These are phyloP conservation scores for Sardina pilchardus DNA, from an alignment of 2,113 vertebrate genomes.

Conservation along the genomic window DNA sequence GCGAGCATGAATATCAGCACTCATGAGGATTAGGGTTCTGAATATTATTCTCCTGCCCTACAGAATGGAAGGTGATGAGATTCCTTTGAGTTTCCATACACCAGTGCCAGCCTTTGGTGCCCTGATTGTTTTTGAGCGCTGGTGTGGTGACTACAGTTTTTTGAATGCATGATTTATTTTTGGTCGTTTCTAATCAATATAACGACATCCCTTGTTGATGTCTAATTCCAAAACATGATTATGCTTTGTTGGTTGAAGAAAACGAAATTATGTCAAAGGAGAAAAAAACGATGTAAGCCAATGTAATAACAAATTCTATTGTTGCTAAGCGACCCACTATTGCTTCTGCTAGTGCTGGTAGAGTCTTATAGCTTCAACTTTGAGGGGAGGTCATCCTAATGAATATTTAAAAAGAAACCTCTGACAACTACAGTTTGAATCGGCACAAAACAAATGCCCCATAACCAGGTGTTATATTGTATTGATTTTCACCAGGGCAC, in stretches of 20 bases:
- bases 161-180: background rate
- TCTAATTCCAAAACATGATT: background rate
- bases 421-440: constrained; percentile 18
- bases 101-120: background rate
- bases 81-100: background rate
- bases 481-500: background rate
- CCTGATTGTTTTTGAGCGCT: background rate
- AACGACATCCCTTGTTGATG: background rate
- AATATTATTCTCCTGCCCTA: background rate
- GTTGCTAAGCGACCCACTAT: constrained; percentile 50
- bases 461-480: background rate
- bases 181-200: background rate
- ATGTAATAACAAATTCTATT: constrained; percentile 29
- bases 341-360: constrained; percentile 27
- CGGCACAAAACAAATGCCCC: background rate
- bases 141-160: background rate
- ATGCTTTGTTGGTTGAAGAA: background rate
- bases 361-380: constrained; percentile 40
- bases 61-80: background rate
- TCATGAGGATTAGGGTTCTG: background rate
- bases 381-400: constrained; percentile 31
- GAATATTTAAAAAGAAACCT: constrained; percentile 38
- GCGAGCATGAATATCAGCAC: background rate
- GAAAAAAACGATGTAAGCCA: constrained; percentile 31
- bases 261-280: background rate